These are phyloP conservation scores for Lagopus leucura DNA, from an alignment of 2,113 vertebrate species.

Conservation along the genomic window DNA sequence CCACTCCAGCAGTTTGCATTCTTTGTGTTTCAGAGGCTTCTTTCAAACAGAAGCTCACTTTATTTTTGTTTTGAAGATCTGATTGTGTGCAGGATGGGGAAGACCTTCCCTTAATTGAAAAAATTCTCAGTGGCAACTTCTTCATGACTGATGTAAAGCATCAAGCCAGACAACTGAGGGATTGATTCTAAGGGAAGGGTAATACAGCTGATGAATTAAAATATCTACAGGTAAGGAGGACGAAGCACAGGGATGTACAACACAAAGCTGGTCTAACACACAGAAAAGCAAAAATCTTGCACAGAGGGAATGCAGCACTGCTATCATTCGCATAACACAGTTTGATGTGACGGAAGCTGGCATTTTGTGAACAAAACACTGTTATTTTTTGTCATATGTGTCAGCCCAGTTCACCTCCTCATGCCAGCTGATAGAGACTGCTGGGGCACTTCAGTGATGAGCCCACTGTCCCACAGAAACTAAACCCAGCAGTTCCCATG, in stretches of 20 bases:
- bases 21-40: no score
- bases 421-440: not conserved
- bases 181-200: not conserved
- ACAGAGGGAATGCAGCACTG: not conserved
- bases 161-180: accelerated
- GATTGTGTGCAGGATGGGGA: not conserved
- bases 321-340: not conserved
- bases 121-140: not conserved
- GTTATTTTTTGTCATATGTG: not conserved
- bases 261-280: accelerated
- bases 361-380: not conserved
- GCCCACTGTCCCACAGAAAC: not conserved
- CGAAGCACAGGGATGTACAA: not conserved
- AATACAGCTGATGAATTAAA: not conserved
- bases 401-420: not conserved
- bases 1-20: no score
- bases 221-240: not conserved
- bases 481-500: not conserved
- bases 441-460: not conserved
- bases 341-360: not conserved
- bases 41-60: not conserved
- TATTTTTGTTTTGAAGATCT: not conserved
- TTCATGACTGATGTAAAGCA: not conserved
- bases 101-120: not conserved
- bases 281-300: not conserved